These are phyloP conservation scores for Gallinago nigripennis DNA, from an alignment of 2,797 vertebrate genomes.

Conservation along the genomic window DNA sequence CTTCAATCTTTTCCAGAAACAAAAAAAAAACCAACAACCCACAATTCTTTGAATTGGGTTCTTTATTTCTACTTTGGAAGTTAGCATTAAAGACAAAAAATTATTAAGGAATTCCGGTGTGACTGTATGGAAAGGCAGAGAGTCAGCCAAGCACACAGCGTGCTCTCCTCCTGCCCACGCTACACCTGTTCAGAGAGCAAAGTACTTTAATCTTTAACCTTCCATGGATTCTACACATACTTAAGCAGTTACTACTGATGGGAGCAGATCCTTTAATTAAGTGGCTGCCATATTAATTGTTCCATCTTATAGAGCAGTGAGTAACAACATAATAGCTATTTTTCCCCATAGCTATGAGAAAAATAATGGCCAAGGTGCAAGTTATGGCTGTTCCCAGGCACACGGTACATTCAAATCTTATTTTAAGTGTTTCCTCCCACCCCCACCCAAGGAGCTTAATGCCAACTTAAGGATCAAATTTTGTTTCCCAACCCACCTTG, in stretches of 20 bases:
- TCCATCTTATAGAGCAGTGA: background rate
- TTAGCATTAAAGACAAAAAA: background rate
- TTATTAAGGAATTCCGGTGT: background rate
- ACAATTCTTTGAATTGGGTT: background rate
- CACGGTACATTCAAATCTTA: background rate
- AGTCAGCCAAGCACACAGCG: rapidly evolving
- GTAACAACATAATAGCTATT: slow-evolving; percentile 10
- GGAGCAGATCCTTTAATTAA: background rate
- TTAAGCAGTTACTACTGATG: background rate
- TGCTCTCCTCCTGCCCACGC: rapidly evolving
- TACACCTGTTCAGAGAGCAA: background rate
- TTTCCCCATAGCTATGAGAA: slow-evolving; percentile 2
- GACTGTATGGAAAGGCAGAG: background rate
- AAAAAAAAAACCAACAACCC: background rate
- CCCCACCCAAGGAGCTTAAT: background rate
- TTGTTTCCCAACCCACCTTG: background rate
- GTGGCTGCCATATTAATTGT: background rate
- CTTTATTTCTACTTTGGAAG: background rate
- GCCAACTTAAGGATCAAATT: background rate
- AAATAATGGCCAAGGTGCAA: background rate
- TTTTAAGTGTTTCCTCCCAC: background rate
- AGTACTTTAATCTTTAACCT: background rate
- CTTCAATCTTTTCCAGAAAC: background rate
- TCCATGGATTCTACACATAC: background rate
- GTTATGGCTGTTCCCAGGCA: background rate